These are phyloP conservation scores for Lysiphlebus fabarum DNA, from an alignment of 1,140 invertebrate species.

Conservation along the genomic window DNA sequence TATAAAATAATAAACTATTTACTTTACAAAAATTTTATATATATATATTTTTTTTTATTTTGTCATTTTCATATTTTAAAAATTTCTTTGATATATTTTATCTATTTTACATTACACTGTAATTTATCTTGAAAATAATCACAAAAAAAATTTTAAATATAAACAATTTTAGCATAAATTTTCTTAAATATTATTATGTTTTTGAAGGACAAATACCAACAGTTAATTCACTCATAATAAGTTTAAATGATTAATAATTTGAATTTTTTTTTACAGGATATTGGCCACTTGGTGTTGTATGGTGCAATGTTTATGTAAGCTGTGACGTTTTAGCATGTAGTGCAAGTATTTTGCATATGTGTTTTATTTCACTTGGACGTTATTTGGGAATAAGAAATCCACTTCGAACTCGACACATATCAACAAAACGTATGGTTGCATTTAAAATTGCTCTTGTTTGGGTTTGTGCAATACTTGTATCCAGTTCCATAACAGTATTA, in stretches of 20 bases:
- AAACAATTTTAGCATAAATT: neutral
- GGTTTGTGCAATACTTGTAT: slow-evolving; percentile 81
- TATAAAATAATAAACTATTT: too few relatives aligned
- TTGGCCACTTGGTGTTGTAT: slow-evolving; percentile 82
- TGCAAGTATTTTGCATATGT: slow-evolving; percentile 95
- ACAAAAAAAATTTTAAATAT: too few relatives aligned
- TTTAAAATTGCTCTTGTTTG: slow-evolving; percentile 83
- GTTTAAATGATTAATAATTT: too few relatives aligned
- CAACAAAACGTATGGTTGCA: slow-evolving; percentile 73
- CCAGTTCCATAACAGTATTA: slow-evolving; percentile 82
- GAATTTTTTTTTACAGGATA: too few relatives aligned
- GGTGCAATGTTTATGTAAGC: slow-evolving; percentile 92
- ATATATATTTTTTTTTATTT: too few relatives aligned
- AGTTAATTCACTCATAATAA: neutral
- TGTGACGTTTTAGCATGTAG: slow-evolving; percentile 94
- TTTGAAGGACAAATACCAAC: neutral
- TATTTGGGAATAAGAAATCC: slow-evolving; percentile 90
- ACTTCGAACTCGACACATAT: slow-evolving; percentile 73
- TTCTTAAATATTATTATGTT: neutral
- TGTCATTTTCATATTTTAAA: too few relatives aligned
- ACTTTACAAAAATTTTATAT: too few relatives aligned
- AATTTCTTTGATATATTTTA: too few relatives aligned
- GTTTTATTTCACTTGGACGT: slow-evolving; percentile 89
- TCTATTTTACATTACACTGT: too few relatives aligned
- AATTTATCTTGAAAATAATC: too few relatives aligned